Evolutionary conservation across 37 sponge, comb jelly and placozoan species (phyloP).

Genomic region (Agelas oroides): DNA sequence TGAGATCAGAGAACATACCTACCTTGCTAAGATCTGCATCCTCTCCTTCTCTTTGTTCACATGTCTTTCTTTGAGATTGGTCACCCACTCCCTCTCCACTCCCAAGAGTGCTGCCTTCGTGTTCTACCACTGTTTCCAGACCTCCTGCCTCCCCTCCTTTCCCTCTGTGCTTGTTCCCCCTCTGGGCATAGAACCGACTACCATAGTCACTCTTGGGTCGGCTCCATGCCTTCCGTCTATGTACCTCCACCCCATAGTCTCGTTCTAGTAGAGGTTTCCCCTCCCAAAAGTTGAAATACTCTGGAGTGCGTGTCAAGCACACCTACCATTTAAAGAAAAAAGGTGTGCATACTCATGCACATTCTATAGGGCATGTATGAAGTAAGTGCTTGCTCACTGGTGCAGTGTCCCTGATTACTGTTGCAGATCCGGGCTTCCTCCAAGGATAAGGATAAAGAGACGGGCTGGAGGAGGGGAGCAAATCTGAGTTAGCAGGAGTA

Average conservation of each 20-base stretch:
- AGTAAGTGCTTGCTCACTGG: too few species aligned
- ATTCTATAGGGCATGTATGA: too few species aligned
- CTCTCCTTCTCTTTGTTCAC: too few species aligned
- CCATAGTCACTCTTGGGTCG: conserved; percentile 85
- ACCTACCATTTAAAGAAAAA: conserved; percentile 29
- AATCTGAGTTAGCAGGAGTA: too few species aligned
- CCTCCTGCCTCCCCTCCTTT: not conserved
- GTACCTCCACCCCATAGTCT: conserved; percentile 38
- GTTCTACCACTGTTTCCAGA: conserved; percentile 2
- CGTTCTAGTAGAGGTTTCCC: conserved; percentile 70
- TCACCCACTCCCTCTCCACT: conserved; percentile 12
- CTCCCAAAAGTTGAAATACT: conserved; percentile 80
- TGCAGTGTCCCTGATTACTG: conserved; percentile 15
- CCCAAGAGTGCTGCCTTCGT: not conserved
- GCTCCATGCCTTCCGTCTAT: conserved; percentile 61
- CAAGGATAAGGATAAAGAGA: not conserved
- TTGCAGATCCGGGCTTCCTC: conserved; percentile 4
- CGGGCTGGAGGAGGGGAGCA: too few species aligned
- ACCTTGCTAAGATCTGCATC: not conserved
- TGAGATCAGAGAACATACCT: too few species aligned
- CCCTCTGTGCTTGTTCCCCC: conserved; percentile 7
- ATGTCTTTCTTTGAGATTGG: too few species aligned
- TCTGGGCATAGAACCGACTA: conserved; percentile 7
- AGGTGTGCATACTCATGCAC: too few species aligned
- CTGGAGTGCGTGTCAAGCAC: conserved; percentile 52